phyloP scores from a whole-genome alignment of 1,140 invertebrate genomes.

The Apis laboriosa region DNA sequence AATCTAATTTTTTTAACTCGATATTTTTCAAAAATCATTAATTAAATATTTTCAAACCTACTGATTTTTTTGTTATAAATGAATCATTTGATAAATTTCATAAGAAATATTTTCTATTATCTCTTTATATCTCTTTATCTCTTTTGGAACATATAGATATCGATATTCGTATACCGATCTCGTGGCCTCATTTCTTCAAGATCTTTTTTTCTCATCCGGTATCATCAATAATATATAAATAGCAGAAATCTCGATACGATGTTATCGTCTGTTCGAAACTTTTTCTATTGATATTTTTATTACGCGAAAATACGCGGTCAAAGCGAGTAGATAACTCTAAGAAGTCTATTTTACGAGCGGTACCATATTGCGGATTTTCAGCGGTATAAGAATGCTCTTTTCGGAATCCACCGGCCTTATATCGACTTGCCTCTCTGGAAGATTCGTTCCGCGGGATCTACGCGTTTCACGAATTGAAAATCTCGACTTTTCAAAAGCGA shows the following conservation, averaged over 20 bases:
- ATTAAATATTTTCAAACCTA: too few relatives aligned
- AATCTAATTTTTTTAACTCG: too few relatives aligned
- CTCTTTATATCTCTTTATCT: too few relatives aligned
- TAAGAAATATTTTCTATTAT: too few relatives aligned
- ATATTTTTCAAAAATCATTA: too few relatives aligned
- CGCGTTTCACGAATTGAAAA: slow-evolving; percentile 31
- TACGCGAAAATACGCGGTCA: slow-evolving; percentile 41
- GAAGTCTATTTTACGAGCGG: slow-evolving; percentile 48
- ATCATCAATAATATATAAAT: background rate
- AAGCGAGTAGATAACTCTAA: slow-evolving; percentile 41
- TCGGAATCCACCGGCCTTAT: background rate
- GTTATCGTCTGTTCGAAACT: slow-evolving; percentile 46
- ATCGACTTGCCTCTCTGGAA: background rate
- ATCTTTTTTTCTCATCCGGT: background rate
- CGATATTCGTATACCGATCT: background rate
- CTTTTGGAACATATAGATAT: too few relatives aligned
- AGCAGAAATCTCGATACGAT: slow-evolving; percentile 3
- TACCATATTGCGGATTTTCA: slow-evolving; percentile 50
- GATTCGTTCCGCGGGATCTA: slow-evolving; percentile 12
- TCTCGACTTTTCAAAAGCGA: slow-evolving; percentile 24
- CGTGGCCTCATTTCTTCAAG: background rate
- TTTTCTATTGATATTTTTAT: slow-evolving; percentile 27
- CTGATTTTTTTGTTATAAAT: too few relatives aligned
- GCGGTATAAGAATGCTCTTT: slow-evolving; percentile 34
- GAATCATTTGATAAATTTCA: too few relatives aligned